Base-by-base conservation (phyloP, 2,797 vertebrate genomes). In the Microcaecilia unicolor region DNA sequence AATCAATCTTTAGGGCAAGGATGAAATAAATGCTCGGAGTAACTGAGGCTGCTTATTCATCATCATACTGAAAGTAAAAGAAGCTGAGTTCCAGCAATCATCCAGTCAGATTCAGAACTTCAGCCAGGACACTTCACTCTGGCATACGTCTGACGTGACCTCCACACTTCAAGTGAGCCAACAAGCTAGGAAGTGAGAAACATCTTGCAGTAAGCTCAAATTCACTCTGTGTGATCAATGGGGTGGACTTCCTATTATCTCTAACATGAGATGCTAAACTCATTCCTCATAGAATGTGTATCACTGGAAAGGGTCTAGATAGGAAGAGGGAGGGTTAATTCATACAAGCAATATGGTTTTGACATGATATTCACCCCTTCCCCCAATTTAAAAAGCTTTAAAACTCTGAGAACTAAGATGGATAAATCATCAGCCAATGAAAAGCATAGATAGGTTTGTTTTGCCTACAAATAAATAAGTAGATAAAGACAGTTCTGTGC, bases 391-490 rank as follows among this genome's bases (percentile, higher is more conserved):
- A 58, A 22, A 37, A 17, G 48, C 5, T 55, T 13, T 44, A 22
- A 37, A 50, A 60, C 64, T 64, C 48, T 42, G 54, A 39, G 46
- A 61, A 15, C 15, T 16, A 7, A 34, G 31, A 36, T 48, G 59
- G 69, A 48, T 61, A 49, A 64, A 64, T 51, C 51, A 45, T 44
- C 43, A 41, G 41, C 58, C n/a, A 64, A 52, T 52, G 55, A 55
- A 57, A 58, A 47, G 36, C 48, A 43, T 42, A 59, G 43, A 48
- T 48, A 59, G 61, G 74, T 62, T 72, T 70, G 54, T 72, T 51
- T 76, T 78, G 80, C 81, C 71, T 70, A 80, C n/a, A 78, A 79
- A 81, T 76, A 85, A 84, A 81, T 80, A 70, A 70, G 70, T 71
- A 70, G 72, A 64, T 62, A 47, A 61, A 72, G 41, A 66, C 67